Evolutionary conservation across 2,888 invertebrate species (phyloP).

Genomic region (Agelastica alni): DNA sequence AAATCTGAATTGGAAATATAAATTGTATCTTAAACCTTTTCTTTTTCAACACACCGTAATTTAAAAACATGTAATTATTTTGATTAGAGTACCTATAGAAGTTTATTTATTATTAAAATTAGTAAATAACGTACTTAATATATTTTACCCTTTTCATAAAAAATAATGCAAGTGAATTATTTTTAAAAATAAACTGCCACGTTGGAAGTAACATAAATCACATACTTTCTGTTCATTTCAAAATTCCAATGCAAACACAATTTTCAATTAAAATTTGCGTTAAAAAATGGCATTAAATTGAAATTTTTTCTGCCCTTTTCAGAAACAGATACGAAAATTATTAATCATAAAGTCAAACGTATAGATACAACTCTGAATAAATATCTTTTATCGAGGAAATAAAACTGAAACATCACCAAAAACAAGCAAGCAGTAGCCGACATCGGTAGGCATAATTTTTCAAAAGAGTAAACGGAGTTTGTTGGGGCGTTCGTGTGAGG

Average conservation of each 20-base stretch:
- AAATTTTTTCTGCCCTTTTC: slow-evolving; percentile 15
- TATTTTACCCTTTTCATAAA: too few relatives aligned
- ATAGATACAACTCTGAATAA: slow-evolving; percentile 27
- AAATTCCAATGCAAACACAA: slow-evolving; percentile 12
- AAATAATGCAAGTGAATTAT: too few relatives aligned
- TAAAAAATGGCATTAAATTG: slow-evolving; percentile 15
- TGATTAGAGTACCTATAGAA: too few relatives aligned
- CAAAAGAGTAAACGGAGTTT: slow-evolving; percentile 39
- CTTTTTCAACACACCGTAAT: too few relatives aligned
- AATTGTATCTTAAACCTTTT: too few relatives aligned
- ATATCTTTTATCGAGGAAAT: slow-evolving; percentile 26
- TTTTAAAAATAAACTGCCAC: too few relatives aligned
- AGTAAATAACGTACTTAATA: too few relatives aligned
- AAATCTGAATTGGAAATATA: too few relatives aligned
- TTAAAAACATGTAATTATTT: too few relatives aligned
- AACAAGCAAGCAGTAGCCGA: slow-evolving; percentile 15
- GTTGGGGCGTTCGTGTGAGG: slow-evolving; percentile 39
- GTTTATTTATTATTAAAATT: too few relatives aligned
- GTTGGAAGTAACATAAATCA: slow-evolving; percentile 6
- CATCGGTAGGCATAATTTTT: slow-evolving; percentile 40
- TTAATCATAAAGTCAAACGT: slow-evolving; percentile 20
- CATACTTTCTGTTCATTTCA: neutral
- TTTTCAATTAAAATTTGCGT: slow-evolving; percentile 12
- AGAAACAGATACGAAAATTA: slow-evolving; percentile 16
- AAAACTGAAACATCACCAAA: slow-evolving; percentile 23